A percentile compares a stretch with the other conserved stretches of the same genome.
Conservation (phyloP, 2,888 invertebrate genomes). For the Caenorhabditis doughertyi region DNA sequence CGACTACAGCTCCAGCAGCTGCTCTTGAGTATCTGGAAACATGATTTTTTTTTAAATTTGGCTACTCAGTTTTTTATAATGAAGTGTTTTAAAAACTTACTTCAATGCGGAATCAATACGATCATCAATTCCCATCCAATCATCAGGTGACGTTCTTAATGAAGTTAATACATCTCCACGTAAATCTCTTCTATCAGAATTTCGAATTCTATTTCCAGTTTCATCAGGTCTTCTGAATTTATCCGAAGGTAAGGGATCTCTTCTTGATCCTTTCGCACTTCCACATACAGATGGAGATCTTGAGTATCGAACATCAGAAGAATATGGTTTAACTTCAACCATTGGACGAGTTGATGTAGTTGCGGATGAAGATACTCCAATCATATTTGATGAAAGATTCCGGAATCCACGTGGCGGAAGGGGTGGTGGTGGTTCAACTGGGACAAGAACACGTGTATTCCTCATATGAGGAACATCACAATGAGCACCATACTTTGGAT, state of each 20-base stretch:
- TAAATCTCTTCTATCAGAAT: slow-evolving; percentile 51
- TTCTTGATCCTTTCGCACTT: slow-evolving; percentile 42
- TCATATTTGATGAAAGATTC: slow-evolving; percentile 20
- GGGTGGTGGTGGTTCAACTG: slow-evolving; percentile 75
- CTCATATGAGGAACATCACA: slow-evolving; percentile 70
- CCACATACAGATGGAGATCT: slow-evolving; percentile 63
- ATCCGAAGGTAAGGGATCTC: slow-evolving; percentile 40
- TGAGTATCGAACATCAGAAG: slow-evolving; percentile 56
- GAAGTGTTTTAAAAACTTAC: slow-evolving; percentile 6
- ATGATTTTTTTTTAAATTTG: background rate
- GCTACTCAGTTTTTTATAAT: too few relatives aligned
- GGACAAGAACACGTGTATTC: slow-evolving; percentile 67
- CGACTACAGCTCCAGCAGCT: slow-evolving; percentile 58
- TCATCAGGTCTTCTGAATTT: slow-evolving; percentile 48
- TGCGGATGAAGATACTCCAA: background rate
- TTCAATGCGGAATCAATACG: slow-evolving; percentile 40
- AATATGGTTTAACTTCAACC: slow-evolving; percentile 59
- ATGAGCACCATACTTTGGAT: slow-evolving; percentile 72
- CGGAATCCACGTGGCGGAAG: slow-evolving; percentile 75
- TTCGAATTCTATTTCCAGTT: slow-evolving; percentile 45
- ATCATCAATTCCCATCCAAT: slow-evolving; percentile 54
- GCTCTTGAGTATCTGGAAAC: slow-evolving; percentile 37
- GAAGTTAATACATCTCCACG: slow-evolving; percentile 54
- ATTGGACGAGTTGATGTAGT: slow-evolving; percentile 50
- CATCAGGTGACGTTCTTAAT: slow-evolving; percentile 18